Evolutionary conservation across 2,888 invertebrate genomes (phyloP), one percentile per base, ranked within the genome.

Genomic region (Chaetogeoica ovagalla): DNA sequence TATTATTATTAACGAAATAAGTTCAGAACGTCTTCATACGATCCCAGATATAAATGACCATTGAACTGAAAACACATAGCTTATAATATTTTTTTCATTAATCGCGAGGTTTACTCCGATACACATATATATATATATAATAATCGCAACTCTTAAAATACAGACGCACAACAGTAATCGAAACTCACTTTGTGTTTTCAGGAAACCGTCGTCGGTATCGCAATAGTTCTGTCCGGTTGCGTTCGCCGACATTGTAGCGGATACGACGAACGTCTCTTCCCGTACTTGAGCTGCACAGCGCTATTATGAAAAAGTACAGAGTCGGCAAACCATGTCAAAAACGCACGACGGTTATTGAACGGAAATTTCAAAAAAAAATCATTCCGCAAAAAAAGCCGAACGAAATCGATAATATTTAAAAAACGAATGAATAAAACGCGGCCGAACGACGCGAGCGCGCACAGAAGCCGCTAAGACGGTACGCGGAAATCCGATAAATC

Each of bases 131-230:
- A 19, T 13, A 55, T 55, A 19, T 21, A 60, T 21, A 60, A 21
- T 11, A 60, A 60, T 23, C 23, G 19, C 19, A 6, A 55, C 55
- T 55, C 55, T 15, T 48, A 48, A 48, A n/a, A 30, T 43, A 66
- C 11, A 2, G 2, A 13, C 19, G 55, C 6, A 57, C 52, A 2
- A 4, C 30, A 30, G 30, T 30, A n/a, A 30, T 30, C 4, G 30
- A 30, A 30, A 70, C 77, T 70, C 0, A 79, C 79, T 79, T 62
- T 62, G 79, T 13, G 79, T 63, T 79, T 79, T 79, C 19, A 57
- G 5, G 23, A 70, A 63, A 13, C 70, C 69, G 13, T 71, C 79
- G 21, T 79, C 79, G 37, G 55, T 19, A 23, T 79, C 70, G n/a
- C 63, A 52, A 23, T 59, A 59, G 69, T 48, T 70, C 11, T 62